Evolutionary conservation across 2,113 vertebrate genomes (phyloP).

Genomic region (Oreochromis aureus): DNA sequence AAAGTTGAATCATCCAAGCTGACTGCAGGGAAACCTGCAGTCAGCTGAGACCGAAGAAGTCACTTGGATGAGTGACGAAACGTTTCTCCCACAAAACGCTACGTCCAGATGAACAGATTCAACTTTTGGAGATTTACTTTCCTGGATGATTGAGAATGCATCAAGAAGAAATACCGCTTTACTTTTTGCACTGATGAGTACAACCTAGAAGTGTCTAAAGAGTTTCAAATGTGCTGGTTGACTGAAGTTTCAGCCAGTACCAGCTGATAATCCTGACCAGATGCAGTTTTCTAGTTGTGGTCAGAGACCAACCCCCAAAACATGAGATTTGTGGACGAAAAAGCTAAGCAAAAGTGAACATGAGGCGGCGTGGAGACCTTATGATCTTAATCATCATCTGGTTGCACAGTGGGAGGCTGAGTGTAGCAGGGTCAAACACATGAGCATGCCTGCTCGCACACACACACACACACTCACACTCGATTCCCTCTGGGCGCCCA

Average conservation of each 20-base stretch:
- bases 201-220: not conserved
- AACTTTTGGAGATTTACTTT: no score
- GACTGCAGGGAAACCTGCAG: no score
- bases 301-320: constrained; percentile 41
- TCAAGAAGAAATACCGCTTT: not conserved
- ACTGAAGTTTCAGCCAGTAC: not conserved
- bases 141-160: no score
- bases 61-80: no score
- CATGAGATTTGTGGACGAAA: not conserved
- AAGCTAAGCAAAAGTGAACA: constrained; percentile 29
- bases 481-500: not conserved
- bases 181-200: not conserved
- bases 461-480: not conserved
- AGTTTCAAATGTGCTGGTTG: not conserved
- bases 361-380: constrained; percentile 41
- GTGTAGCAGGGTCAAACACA: constrained; percentile 9
- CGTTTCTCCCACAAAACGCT: no score
- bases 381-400: constrained; percentile 55
- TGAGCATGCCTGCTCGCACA: not conserved
- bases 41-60: no score
- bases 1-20: no score
- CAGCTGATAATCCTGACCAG: constrained; percentile 38
- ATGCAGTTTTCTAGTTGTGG: not conserved
- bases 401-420: constrained; percentile 32
- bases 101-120: no score